These are phyloP conservation scores for Ammospiza caudacuta DNA, from an alignment of 2,113 vertebrate genomes.

Conservation along the genomic window DNA sequence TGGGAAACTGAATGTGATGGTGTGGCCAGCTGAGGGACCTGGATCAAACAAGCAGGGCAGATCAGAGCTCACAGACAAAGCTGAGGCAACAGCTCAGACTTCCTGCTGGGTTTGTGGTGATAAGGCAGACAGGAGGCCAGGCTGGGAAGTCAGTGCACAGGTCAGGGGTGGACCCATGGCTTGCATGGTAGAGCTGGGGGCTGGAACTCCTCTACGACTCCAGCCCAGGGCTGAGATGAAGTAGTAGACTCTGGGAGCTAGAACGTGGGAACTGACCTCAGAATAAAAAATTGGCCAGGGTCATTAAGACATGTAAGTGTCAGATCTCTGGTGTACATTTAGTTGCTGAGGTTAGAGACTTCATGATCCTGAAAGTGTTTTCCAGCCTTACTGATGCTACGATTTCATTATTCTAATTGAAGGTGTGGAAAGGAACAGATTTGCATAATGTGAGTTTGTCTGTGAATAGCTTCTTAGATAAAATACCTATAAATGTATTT, in stretches of 20 bases:
- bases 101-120: not conserved
- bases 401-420: not conserved
- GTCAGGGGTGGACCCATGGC: rapidly evolving
- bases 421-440: not conserved
- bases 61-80: not conserved
- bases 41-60: not conserved
- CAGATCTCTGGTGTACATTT: not conserved
- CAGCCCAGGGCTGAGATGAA: not conserved
- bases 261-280: not conserved
- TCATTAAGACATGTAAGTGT: not conserved
- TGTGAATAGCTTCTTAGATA: not conserved
- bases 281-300: not conserved
- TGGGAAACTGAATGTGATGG: not conserved
- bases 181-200: not conserved
- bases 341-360: not conserved
- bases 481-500: too few species aligned
- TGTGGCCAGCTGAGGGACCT: rapidly evolving
- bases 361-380: not conserved
- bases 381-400: not conserved
- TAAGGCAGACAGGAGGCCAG: not conserved
- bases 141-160: not conserved
- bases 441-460: not conserved
- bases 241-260: not conserved
- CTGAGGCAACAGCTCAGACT: not conserved
- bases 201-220: not conserved